Conservation (phyloP, 2,888 invertebrate species). For the Cremastinae sp. region DNA sequence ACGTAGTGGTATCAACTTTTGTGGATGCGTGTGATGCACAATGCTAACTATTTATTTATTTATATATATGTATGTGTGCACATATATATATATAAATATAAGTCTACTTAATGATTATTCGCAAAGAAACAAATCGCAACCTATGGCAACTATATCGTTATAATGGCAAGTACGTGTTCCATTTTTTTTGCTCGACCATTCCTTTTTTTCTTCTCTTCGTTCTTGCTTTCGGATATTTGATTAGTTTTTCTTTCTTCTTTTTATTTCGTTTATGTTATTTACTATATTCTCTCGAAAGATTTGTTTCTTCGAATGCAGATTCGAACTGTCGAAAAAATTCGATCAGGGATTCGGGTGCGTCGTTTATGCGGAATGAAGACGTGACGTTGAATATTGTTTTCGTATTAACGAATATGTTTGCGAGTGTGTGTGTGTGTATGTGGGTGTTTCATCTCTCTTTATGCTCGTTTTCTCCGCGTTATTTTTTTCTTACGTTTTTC, state of each 20-base stretch:
- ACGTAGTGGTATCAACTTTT: constrained; percentile 74
- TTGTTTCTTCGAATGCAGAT: too few species aligned
- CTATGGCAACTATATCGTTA: constrained; percentile 77
- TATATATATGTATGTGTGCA: too few species aligned
- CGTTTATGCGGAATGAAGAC: constrained; percentile 61
- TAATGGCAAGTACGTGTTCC: constrained; percentile 75
- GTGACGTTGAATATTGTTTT: too few species aligned
- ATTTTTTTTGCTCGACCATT: constrained; percentile 60
- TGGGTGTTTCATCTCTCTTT: constrained; percentile 9
- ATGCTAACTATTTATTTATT: constrained; percentile 65
- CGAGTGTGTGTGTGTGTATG: neutral
- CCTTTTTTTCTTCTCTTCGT: constrained; percentile 13
- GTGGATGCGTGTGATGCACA: constrained; percentile 63
- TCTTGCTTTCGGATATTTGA: neutral
- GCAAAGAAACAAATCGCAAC: constrained; percentile 56
- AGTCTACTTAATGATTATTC: constrained; percentile 57
- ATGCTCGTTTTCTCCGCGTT: too few species aligned
- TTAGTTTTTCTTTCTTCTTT: constrained; percentile 11
- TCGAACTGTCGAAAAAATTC: too few species aligned
- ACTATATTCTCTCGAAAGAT: too few species aligned
- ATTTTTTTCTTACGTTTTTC: too few species aligned
- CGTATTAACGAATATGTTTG: too few species aligned
- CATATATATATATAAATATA: too few species aligned
- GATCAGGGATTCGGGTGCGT: constrained; percentile 44
- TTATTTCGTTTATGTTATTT: too few species aligned